These are phyloP conservation scores for Tiliqua scincoides DNA, from an alignment of 2,113 vertebrate genomes.

Conservation along the genomic window DNA sequence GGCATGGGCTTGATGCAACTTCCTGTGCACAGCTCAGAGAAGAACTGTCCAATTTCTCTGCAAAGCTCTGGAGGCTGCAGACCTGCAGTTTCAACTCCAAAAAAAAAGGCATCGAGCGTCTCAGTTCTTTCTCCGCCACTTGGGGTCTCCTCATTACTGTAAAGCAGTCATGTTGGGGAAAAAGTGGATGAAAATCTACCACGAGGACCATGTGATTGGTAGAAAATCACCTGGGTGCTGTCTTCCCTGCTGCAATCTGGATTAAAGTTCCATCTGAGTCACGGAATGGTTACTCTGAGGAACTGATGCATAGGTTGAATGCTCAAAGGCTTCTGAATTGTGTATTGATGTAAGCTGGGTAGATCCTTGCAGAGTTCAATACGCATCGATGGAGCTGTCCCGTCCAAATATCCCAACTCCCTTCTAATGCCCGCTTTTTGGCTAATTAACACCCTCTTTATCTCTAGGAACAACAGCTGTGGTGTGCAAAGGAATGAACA, in stretches of 20 bases:
- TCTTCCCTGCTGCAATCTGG: neutral
- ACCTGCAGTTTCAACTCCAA: neutral
- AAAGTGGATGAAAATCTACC: neutral
- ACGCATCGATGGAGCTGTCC: too few species aligned
- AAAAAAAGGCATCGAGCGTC: neutral
- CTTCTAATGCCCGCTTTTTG: too few species aligned
- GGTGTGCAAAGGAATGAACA: too few species aligned
- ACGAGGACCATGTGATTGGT: neutral
- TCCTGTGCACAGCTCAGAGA: neutral
- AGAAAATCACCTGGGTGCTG: neutral
- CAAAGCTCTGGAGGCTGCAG: neutral
- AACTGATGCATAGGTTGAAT: neutral
- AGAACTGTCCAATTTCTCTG: constrained; percentile 5
- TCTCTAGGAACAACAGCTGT: too few species aligned
- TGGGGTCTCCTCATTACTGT: neutral
- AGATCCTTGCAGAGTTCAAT: neutral
- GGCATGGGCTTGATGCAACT: neutral
- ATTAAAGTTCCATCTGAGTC: neutral
- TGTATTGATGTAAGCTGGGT: neutral
- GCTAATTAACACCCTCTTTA: too few species aligned
- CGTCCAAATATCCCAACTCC: too few species aligned
- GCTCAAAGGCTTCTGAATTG: neutral
- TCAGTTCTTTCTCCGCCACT: neutral
- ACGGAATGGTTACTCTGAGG: neutral
- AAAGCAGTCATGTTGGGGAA: neutral